phyloP scores from a whole-genome alignment of 2,797 vertebrate species.

The Aulostomus chinensis region DNA sequence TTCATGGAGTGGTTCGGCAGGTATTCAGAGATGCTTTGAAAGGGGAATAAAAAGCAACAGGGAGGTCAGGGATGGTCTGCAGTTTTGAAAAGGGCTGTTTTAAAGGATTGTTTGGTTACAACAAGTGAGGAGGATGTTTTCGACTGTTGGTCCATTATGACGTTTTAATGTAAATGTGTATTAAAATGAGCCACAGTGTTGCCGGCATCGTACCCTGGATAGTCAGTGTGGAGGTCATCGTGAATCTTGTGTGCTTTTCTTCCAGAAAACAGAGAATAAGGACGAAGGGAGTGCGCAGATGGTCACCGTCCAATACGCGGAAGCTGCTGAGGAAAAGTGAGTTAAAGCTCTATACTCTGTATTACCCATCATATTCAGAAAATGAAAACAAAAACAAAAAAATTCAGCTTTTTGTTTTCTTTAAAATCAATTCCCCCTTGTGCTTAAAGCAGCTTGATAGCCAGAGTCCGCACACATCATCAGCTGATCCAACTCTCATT shows the following conservation, averaged over 20 bases:
- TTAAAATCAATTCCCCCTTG: not conserved
- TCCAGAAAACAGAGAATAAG: slow-evolving; percentile 81
- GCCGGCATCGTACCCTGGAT: slow-evolving; percentile 2
- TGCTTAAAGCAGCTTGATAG: too few relatives aligned
- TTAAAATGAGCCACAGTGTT: slow-evolving; percentile 4
- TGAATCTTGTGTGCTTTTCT: not conserved
- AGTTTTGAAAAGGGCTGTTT: too few relatives aligned
- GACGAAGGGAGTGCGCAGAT: slow-evolving; percentile 83
- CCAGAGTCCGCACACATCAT: too few relatives aligned
- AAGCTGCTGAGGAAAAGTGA: slow-evolving; percentile 86
- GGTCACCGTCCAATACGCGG: slow-evolving; percentile 87
- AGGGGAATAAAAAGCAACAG: too few relatives aligned
- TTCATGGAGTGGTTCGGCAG: too few relatives aligned
- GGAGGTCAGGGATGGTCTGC: too few relatives aligned
- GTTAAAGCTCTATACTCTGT: slow-evolving; percentile 28
- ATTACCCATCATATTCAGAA: slow-evolving; percentile 1
- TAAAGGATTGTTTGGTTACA: too few relatives aligned
- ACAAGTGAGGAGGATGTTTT: too few relatives aligned
- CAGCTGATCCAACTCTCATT: too few relatives aligned
- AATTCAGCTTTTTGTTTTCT: not conserved
- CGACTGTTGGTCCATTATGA: not conserved
- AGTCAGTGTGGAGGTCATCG: slow-evolving; percentile 5
- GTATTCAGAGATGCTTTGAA: too few relatives aligned
- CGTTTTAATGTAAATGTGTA: slow-evolving; percentile 4
- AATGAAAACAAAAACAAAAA: too few relatives aligned